Evolutionary conservation across 2,113 vertebrate genomes (phyloP), one percentile per base, ranked within the genome.

Genomic region (Scortum barcoo): DNA sequence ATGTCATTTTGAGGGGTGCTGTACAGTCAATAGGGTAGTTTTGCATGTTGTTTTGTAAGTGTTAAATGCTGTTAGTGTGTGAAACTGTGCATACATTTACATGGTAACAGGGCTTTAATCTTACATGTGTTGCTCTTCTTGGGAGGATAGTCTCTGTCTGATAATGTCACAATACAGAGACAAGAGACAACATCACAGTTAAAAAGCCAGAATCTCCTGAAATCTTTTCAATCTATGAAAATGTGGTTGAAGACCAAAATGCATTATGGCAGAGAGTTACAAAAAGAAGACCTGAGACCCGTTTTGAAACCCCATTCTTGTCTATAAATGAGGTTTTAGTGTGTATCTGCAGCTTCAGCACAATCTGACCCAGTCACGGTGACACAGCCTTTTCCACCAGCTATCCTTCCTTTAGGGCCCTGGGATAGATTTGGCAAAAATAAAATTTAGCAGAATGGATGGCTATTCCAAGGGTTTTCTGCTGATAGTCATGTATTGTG

Each of bases 401-500:
- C 40, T 48, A 38, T n/a, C 13, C 12, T 13, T 70, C 26, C 53
- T 85, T 44, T 0, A 54, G 72, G 65, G 72, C 63, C 54, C 1
- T 11, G 14, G 17, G 51, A 84, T 51, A 80, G 57, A 63, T 90
- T 88, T 86, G 81, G 82, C 83, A 53, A 72, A 84, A 86, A 86
- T 84, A n/a, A n/a, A n/a, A n/a, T n/a, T n/a, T n/a, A n/a, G n/a
- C 51, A 46, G 54, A 90, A 89, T 75, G 73, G 72, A 83, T 76
- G 83, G 46, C 54, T 36, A 40, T 74, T 86, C 68, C 6, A 9
- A 16, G 19, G 46, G 48, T 71, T 88, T 91, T 91, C 81, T 86
- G 80, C 81, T 83, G 83, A 89, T 50, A 38, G 66, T 75, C 81
- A 87, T 84, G 57, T 61, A 65, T 57, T 91, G 42, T 85, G 85